Conservation (phyloP, 2,113 vertebrate genomes). For the Nyctibius bracteatus region DNA sequence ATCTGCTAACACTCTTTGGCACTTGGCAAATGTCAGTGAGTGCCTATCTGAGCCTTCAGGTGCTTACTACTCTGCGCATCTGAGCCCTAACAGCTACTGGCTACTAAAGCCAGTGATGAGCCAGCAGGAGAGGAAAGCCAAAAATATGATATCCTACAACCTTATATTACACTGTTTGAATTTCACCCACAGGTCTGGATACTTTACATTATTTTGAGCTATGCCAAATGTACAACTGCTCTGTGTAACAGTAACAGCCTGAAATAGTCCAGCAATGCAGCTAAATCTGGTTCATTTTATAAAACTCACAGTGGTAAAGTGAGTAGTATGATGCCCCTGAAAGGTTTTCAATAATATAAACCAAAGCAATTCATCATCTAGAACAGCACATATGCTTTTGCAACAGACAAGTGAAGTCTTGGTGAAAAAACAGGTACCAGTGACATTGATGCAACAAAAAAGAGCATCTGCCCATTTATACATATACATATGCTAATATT, state of each 20-base stretch:
- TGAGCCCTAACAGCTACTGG: neutral
- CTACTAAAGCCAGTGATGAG: neutral
- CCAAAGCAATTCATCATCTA: neutral
- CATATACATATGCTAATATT: neutral
- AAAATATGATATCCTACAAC: accelerated
- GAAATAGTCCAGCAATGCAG: neutral
- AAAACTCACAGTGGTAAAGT: accelerated
- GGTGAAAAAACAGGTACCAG: neutral
- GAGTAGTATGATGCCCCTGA: neutral
- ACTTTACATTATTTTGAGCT: neutral
- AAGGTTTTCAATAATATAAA: neutral
- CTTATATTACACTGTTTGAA: neutral
- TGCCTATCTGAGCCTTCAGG: neutral
- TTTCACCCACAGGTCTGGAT: neutral
- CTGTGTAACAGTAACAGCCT: neutral
- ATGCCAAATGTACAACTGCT: neutral
- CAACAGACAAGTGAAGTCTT: neutral
- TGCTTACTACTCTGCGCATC: neutral
- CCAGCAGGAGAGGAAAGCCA: neutral
- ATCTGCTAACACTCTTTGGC: neutral
- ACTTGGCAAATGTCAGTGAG: neutral
- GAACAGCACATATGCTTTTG: neutral
- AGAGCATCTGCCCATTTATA: neutral
- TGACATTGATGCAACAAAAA: neutral
- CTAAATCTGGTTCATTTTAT: too few relatives aligned